Evolutionary conservation across 2,797 vertebrate genomes (phyloP), one percentile per base, ranked within the genome.

Genomic region (Tarsius wallacei): DNA sequence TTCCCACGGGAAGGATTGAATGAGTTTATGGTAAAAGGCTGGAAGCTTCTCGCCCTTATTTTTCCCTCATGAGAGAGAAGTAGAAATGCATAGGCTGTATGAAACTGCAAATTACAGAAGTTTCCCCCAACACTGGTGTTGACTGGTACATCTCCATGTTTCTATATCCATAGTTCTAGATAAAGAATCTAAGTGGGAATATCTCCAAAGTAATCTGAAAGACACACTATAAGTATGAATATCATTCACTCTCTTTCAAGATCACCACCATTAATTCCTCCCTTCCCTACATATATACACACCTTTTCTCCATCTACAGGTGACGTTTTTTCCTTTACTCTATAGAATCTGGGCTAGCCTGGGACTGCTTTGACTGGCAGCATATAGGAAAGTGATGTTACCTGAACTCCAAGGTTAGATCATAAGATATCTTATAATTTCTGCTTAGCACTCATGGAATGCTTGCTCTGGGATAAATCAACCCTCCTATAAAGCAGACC

Each of bases 81-180:
- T 5, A 16, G 33, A 78, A 73, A 78, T 33, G n/a, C 13, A 42
- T 5, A 42, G 42, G 42, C 17, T 77, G 2, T 21, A 17, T 28
- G 14, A 84, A 71, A 5, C 47, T 77, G n/a, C 42, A 53, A 28
- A 80, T 55, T 70, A 28, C 5, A 51, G 51, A 93, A 51, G 17
- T 68, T 83, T 77, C 47, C 71, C 33, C 49, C 61, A 77, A n/a
- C 9, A 73, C 7, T 81, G 49, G 33, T 22, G 31, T 24, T 96
- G 59, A 94, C 55, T 92, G 96, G 92, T 85, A 31, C 22, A 91
- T 59, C 47, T 61, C 16, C 64, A 76, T 97, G 94, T 96, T 95
- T 95, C 93, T 93, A 91, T n/a, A 42, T n/a, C 33, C 17, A 26
- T 33, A 36, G 57, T n/a, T 80, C 70, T 76, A n/a, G 26, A 24